Evolutionary conservation across 2,888 invertebrate species (phyloP).

Genomic region (Erebia palarica): DNA sequence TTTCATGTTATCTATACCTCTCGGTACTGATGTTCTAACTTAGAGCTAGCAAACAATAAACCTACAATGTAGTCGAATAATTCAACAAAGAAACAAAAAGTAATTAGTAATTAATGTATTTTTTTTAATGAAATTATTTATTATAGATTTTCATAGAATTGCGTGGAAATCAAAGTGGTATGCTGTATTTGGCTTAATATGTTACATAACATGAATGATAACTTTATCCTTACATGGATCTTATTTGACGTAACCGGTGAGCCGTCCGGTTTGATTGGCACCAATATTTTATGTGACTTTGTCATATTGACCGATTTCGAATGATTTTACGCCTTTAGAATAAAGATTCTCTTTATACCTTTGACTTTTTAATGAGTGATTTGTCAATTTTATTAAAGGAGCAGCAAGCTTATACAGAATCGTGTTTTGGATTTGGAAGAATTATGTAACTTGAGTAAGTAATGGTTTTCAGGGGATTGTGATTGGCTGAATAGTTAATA

Average conservation of each 20-base stretch:
- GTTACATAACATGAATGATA: constrained; percentile 41
- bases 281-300: constrained; percentile 58
- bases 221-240: constrained; percentile 41
- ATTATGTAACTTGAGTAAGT: too few relatives aligned
- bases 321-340: constrained; percentile 31
- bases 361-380: background rate
- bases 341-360: background rate
- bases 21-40: background rate
- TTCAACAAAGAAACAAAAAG: background rate
- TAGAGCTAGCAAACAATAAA: background rate
- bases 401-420: too few relatives aligned
- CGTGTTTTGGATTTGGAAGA: too few relatives aligned
- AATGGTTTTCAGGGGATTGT: too few relatives aligned
- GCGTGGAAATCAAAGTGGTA: constrained; percentile 8
- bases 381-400: too few relatives aligned
- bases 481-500: too few relatives aligned
- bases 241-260: constrained; percentile 67
- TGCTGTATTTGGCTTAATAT: constrained; percentile 24
- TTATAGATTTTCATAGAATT: background rate
- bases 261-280: constrained; percentile 66
- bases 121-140: background rate
- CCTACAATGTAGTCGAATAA: background rate
- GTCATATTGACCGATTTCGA: constrained; percentile 54
- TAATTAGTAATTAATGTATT: background rate
- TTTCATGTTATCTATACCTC: background rate